Evolutionary conservation across 2,888 invertebrate species (phyloP).

Genomic region (Drepanosiphum platanoidis): DNA sequence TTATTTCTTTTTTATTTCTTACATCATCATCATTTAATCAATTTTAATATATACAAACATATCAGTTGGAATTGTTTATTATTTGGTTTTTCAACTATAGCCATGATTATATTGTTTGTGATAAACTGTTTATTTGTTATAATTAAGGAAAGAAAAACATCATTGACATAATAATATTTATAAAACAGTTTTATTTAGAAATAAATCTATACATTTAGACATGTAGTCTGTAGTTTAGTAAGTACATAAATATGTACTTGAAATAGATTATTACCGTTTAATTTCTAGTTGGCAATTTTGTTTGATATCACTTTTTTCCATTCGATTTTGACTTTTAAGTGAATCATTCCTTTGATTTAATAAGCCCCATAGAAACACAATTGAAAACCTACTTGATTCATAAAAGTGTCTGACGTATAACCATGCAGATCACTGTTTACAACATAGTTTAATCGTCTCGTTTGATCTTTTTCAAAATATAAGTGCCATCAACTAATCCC

Average conservation of each 20-base stretch:
- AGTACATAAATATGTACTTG: too few species aligned
- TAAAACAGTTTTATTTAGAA: conserved; percentile 31
- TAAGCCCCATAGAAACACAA: conserved; percentile 31
- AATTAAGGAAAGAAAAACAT: conserved; percentile 28
- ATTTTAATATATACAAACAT: conserved; percentile 22
- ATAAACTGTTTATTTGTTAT: conserved; percentile 47
- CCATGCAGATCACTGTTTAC: not conserved
- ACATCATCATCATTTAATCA: conserved; percentile 34
- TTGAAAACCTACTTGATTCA: conserved; percentile 35
- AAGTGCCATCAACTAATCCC: conserved; percentile 35
- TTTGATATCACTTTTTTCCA: conserved; percentile 1
- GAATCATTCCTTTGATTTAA: conserved; percentile 20
- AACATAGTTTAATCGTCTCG: conserved; percentile 15
- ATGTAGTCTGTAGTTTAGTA: too few species aligned
- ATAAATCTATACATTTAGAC: conserved; percentile 9
- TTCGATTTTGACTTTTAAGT: conserved; percentile 12
- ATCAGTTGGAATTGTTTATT: conserved; percentile 39
- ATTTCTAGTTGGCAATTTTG: not conserved
- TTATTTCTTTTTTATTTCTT: conserved; percentile 18
- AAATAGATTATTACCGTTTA: not conserved
- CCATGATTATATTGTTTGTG: conserved; percentile 35
- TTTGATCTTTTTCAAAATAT: conserved; percentile 32
- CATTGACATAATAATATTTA: conserved; percentile 26
- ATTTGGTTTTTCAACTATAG: conserved; percentile 33
- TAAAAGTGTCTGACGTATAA: conserved; percentile 1